These are phyloP conservation scores for Troglohyphantes excavatus DNA, from an alignment of 2,888 invertebrate genomes.

Conservation along the genomic window DNA sequence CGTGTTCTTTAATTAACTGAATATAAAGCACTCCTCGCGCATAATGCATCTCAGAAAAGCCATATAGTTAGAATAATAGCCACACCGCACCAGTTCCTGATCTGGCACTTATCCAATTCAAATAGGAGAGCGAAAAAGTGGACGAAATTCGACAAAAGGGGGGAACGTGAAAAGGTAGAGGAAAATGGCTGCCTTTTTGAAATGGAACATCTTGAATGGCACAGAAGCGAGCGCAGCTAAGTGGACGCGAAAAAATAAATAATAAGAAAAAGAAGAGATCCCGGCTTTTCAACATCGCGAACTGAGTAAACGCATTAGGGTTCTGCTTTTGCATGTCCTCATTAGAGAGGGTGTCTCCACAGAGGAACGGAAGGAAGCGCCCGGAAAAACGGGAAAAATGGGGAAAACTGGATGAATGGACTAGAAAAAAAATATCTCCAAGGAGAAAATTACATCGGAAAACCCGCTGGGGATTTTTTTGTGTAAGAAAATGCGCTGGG, in stretches of 20 bases:
- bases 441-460: slow-evolving; percentile 42
- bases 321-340: slow-evolving; percentile 54
- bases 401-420: slow-evolving; percentile 36
- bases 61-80: neutral
- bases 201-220: slow-evolving; percentile 41
- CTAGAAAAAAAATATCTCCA: neutral
- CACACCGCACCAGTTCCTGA: slow-evolving; percentile 5
- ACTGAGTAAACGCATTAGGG: slow-evolving; percentile 71
- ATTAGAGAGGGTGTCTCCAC: slow-evolving; percentile 66
- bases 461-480: slow-evolving; percentile 21
- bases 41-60: neutral
- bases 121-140: neutral
- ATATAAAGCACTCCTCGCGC: neutral
- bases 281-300: slow-evolving; percentile 60
- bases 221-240: neutral
- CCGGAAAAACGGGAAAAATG: slow-evolving; percentile 12
- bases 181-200: slow-evolving; percentile 30
- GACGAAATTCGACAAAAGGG: neutral
- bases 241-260: neutral
- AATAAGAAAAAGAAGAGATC: slow-evolving; percentile 11
- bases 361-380: slow-evolving; percentile 24
- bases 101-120: slow-evolving; percentile 50
- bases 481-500: neutral
- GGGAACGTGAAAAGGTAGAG: slow-evolving; percentile 50
- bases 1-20: slow-evolving; percentile 5